Conservation (phyloP, 1,140 invertebrate species). For the Drosophila cardini region DNA sequence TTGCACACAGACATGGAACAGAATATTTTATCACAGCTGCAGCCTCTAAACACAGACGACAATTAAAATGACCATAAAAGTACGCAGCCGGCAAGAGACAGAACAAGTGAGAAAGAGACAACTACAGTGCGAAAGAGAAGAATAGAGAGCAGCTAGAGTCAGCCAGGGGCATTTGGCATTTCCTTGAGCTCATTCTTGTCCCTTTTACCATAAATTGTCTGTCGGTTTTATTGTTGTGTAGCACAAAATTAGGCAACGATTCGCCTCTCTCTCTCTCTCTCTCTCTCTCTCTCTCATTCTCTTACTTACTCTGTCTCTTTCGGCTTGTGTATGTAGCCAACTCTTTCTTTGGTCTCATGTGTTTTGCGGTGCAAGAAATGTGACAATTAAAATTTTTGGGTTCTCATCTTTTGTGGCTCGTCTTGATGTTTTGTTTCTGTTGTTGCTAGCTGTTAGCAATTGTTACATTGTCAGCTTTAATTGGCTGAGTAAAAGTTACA, state of each 20-base stretch:
- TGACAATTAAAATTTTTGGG: conserved; percentile 63
- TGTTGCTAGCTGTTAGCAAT: conserved; percentile 1
- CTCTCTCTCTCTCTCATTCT: neutral
- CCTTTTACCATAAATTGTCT: conserved; percentile 37
- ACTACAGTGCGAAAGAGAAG: neutral
- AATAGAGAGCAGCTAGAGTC: neutral
- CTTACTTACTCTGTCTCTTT: neutral
- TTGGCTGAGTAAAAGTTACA: conserved; percentile 12
- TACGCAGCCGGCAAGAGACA: conserved; percentile 12
- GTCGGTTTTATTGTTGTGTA: conserved; percentile 36
- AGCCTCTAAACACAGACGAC: conserved; percentile 67
- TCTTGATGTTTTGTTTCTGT: neutral
- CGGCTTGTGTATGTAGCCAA: neutral
- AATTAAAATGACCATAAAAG: conserved; percentile 71
- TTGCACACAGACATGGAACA: conserved; percentile 12
- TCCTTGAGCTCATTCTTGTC: conserved; percentile 19
- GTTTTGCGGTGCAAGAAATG: conserved; percentile 52
- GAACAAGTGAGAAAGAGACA: neutral
- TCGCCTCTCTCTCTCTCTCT: neutral
- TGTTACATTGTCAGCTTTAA: conserved; percentile 21
- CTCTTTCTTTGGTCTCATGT: conserved; percentile 41
- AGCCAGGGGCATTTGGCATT: conserved; percentile 4
- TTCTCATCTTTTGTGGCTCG: neutral
- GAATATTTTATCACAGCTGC: conserved; percentile 66
- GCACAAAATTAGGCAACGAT: conserved; percentile 46